Conservation (phyloP, 2,113 vertebrate species). For the Leucoraja erinaceus region DNA sequence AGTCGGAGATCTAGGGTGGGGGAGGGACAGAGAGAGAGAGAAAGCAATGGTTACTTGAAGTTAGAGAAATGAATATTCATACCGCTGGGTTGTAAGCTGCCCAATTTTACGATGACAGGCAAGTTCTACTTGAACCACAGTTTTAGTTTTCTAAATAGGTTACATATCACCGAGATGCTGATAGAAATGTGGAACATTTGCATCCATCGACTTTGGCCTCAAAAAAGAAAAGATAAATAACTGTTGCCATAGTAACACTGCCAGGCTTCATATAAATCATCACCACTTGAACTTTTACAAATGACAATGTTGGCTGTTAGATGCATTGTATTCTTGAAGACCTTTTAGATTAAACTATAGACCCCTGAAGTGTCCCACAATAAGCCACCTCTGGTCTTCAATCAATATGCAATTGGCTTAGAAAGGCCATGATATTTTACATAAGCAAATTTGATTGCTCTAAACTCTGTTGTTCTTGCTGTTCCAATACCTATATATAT, state of each 20-base stretch:
- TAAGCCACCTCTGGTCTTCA: constrained; percentile 50
- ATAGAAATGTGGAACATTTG: neutral
- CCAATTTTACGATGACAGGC: no score
- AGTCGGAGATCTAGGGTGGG: no score
- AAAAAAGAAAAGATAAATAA: neutral
- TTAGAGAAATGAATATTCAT: no score
- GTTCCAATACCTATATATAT: neutral
- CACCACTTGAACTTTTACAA: neutral
- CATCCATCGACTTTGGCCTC: neutral
- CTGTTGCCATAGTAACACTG: neutral
- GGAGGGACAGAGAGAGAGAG: no score
- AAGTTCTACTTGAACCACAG: no score
- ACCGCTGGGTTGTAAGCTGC: no score
- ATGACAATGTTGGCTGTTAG: neutral
- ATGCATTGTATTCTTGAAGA: neutral
- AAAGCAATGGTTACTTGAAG: no score
- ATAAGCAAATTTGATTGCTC: constrained; percentile 48
- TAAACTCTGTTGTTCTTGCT: constrained; percentile 33
- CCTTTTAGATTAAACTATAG: constrained; percentile 4
- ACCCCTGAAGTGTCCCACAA: constrained; percentile 46
- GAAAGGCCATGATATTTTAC: constrained; percentile 51
- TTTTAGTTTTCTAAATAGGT: neutral
- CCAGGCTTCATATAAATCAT: neutral
- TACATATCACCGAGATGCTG: neutral
- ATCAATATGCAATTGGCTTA: constrained; percentile 48